These are phyloP conservation scores for Oceanites oceanicus DNA, from an alignment of 2,113 vertebrate genomes.

Conservation along the genomic window DNA sequence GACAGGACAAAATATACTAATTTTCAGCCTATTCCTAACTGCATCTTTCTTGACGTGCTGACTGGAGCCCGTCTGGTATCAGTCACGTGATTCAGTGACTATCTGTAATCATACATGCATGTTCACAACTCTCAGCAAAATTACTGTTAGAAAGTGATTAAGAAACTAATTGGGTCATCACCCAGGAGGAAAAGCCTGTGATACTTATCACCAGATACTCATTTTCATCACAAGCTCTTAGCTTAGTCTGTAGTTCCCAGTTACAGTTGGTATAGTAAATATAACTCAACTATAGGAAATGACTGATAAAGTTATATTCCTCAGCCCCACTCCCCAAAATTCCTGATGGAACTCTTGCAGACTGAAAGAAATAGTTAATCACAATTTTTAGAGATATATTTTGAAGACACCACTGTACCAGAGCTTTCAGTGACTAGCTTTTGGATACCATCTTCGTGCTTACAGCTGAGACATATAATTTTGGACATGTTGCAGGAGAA, in stretches of 20 bases:
- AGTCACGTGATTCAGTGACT: not conserved
- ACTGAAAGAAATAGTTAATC: not conserved
- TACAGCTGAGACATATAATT: not conserved
- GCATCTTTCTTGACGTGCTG: not conserved
- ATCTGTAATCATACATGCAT: not conserved
- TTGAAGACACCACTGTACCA: not conserved
- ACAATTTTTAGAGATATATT: not conserved
- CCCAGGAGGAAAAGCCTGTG: not conserved
- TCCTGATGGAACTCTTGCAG: not conserved
- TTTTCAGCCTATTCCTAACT: not conserved
- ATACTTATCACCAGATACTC: not conserved
- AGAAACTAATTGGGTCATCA: slow-evolving; percentile 27
- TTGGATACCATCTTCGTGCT: not conserved
- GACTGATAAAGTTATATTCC: not conserved
- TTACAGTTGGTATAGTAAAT: not conserved
- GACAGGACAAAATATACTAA: not conserved
- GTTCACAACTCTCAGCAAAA: not conserved
- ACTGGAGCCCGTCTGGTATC: not conserved
- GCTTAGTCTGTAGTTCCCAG: not conserved
- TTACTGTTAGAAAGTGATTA: slow-evolving; percentile 21
- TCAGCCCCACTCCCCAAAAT: accelerated
- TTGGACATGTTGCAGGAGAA: not conserved
- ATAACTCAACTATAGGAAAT: not conserved
- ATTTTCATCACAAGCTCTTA: not conserved
- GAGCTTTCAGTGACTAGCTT: not conserved